Percentiles rank a stretch among this genome's conserved stretches.
Conservation (phyloP, 2,797 vertebrate genomes). For the Euthynnus affinis region DNA sequence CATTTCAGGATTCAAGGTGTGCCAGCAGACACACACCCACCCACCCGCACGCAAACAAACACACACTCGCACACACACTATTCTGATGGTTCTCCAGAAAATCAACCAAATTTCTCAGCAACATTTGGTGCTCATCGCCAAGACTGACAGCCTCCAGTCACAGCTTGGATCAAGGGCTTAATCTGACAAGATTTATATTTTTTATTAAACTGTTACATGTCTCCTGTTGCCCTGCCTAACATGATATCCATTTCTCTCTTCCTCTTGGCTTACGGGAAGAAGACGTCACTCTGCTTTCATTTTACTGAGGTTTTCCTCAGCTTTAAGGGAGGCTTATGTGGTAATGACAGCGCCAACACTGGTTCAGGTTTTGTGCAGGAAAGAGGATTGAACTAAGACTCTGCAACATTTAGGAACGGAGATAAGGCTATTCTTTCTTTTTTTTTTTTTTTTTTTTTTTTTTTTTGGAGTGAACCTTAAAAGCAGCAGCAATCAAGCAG, state of each 20-base stretch:
- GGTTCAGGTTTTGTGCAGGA: constrained; percentile 25
- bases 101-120: constrained; percentile 47
- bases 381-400: constrained; percentile 24
- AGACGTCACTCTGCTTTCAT: constrained; percentile 51
- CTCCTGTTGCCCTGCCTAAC: constrained; percentile 23
- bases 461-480: background rate
- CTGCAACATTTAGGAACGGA: background rate
- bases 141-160: constrained; percentile 7
- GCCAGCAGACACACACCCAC: constrained; percentile 46
- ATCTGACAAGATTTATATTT: constrained; percentile 16
- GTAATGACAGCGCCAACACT: background rate
- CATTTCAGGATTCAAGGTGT: constrained; percentile 64
- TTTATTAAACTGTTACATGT: constrained; percentile 10
- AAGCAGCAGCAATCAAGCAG: constrained; percentile 12
- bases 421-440: constrained; percentile 17
- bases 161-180: constrained; percentile 49
- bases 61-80: constrained; percentile 31
- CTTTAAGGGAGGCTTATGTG: constrained; percentile 31
- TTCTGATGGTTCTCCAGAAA: constrained; percentile 58
- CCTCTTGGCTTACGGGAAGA: constrained; percentile 42
- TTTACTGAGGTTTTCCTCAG: constrained; percentile 43
- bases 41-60: constrained; percentile 17
- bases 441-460: background rate
- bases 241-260: constrained; percentile 7
- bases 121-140: constrained; percentile 6